Conservation (phyloP, 2,113 vertebrate genomes). For the Mystacornis crossleyi region DNA sequence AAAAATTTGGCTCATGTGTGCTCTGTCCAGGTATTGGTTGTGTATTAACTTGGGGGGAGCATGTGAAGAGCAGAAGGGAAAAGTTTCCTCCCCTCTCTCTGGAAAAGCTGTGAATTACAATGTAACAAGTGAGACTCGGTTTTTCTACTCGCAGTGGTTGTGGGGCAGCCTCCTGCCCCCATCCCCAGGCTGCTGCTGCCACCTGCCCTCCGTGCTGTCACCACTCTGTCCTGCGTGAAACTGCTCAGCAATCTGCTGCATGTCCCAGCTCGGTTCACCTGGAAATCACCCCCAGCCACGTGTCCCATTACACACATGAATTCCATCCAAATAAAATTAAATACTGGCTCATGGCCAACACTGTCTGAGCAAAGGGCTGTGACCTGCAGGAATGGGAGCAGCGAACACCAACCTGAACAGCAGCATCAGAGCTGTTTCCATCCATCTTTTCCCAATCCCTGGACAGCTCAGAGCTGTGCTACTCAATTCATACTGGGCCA, state of each 20-base stretch:
- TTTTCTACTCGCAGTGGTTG: neutral
- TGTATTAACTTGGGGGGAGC: neutral
- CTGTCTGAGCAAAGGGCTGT: neutral
- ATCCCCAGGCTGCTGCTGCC: neutral
- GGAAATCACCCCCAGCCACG: neutral
- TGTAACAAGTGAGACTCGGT: too few relatives aligned
- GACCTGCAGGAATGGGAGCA: neutral
- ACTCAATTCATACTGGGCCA: neutral
- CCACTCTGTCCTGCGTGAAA: neutral
- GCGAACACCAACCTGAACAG: neutral
- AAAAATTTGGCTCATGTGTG: neutral
- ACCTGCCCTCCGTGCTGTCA: neutral
- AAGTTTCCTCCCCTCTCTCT: neutral
- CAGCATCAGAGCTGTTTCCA: neutral
- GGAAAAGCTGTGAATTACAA: neutral
- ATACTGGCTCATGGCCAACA: neutral
- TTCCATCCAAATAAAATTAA: neutral
- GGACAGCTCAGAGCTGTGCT: neutral
- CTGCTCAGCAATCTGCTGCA: neutral
- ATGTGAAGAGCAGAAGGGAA: neutral
- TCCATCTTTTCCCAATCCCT: neutral
- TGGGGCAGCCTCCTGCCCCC: neutral
- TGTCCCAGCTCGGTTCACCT: neutral
- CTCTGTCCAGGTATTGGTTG: neutral
- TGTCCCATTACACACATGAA: neutral